Percentiles rank a stretch among this genome's conserved stretches.
phyloP scores from a whole-genome alignment of 1,140 invertebrate genomes.

The Drusus annulatus region DNA sequence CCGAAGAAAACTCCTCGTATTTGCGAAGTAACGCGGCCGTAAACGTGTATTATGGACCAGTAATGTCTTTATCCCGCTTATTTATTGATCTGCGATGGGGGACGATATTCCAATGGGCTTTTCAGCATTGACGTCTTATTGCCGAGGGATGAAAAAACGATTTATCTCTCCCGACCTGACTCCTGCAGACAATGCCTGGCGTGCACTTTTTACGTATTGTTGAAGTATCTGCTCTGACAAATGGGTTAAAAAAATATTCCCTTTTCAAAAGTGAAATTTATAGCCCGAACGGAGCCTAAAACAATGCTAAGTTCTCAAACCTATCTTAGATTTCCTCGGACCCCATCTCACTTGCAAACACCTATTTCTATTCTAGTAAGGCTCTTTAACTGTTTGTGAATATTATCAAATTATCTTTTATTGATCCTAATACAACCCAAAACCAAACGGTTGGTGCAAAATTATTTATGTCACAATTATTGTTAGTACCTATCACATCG shows the following conservation, averaged over 20 bases:
- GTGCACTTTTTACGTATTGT: slow-evolving; percentile 36
- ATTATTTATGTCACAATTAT: too few species aligned
- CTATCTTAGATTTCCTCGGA: too few species aligned
- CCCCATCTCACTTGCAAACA: too few species aligned
- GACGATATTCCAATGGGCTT: slow-evolving; percentile 45
- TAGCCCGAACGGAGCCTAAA: not conserved
- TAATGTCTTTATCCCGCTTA: slow-evolving; percentile 49
- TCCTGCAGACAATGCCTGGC: slow-evolving; percentile 11
- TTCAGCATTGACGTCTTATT: slow-evolving; percentile 48
- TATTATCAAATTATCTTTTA: too few species aligned
- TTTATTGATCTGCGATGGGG: slow-evolving; percentile 41
- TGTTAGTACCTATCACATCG: too few species aligned
- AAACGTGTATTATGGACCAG: slow-evolving; percentile 45
- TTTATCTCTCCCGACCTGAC: slow-evolving; percentile 43
- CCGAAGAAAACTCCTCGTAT: slow-evolving; percentile 24
- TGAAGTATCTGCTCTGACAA: slow-evolving; percentile 7
- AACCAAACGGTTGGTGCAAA: too few species aligned
- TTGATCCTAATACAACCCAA: too few species aligned
- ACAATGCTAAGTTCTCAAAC: not conserved
- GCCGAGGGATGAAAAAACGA: slow-evolving; percentile 49
- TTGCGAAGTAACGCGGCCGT: slow-evolving; percentile 38
- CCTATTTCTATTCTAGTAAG: too few species aligned
- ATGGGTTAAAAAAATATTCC: not conserved
- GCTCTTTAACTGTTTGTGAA: too few species aligned
- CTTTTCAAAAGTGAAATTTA: not conserved